A percentile compares a stretch with the other conserved stretches of the same genome.
phyloP scores from a whole-genome alignment of 2,797 vertebrate genomes.

The Halcyon badia region DNA sequence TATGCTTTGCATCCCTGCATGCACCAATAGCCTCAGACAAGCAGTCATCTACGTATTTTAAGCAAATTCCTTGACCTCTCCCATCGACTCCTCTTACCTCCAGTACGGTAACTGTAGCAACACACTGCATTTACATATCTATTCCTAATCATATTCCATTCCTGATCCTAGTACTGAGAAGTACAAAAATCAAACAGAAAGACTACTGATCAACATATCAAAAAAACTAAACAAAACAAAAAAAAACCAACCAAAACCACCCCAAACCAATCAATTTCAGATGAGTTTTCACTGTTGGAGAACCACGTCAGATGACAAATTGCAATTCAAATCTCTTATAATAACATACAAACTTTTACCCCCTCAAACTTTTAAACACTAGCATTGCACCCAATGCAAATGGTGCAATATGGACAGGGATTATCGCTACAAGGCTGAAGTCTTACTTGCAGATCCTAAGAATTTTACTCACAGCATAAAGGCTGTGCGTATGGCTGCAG shows the following conservation, averaged over 20 bases:
- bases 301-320: background rate
- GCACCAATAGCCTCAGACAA: background rate
- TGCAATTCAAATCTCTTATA: background rate
- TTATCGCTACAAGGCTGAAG: background rate
- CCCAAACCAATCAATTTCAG: background rate
- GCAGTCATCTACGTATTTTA: background rate
- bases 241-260: fast-evolving
- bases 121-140: background rate
- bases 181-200: background rate
- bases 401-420: background rate
- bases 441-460: background rate
- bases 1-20: background rate
- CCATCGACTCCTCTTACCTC: background rate
- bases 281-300: background rate
- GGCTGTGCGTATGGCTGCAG: background rate
- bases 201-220: background rate
- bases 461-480: background rate
- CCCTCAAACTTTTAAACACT: background rate
- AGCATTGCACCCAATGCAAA: background rate
- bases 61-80: background rate
- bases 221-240: background rate
- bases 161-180: background rate
- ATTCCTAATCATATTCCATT: background rate
- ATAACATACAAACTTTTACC: background rate
- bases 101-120: background rate